Conservation (phyloP, 2,888 invertebrate species). For the Sycophila texana region DNA sequence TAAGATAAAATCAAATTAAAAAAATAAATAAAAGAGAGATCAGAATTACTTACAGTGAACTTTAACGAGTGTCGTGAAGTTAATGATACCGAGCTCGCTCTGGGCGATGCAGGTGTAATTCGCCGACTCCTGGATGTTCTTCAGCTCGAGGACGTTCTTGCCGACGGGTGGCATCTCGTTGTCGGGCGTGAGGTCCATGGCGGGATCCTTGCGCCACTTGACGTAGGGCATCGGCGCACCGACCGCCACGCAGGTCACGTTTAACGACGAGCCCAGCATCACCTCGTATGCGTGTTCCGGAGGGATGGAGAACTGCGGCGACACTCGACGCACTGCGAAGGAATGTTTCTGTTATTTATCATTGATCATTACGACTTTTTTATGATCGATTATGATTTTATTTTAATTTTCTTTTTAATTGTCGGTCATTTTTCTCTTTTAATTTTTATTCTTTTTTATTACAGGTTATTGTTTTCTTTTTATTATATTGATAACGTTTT, state of each 20-base stretch:
- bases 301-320: conserved; percentile 96
- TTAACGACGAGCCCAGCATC: conserved; percentile 92
- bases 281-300: conserved; percentile 92
- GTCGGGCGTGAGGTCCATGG: conserved; percentile 90
- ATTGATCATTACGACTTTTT: too few species aligned
- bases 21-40: too few species aligned
- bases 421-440: too few species aligned
- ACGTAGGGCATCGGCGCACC: conserved; percentile 99
- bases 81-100: conserved; percentile 94
- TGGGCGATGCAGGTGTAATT: conserved; percentile 98
- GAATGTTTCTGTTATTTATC: too few species aligned
- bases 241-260: conserved; percentile 96
- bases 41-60: conserved; percentile 90
- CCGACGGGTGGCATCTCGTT: conserved; percentile 90
- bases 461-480: too few species aligned
- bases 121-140: conserved; percentile 92
- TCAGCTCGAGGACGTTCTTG: conserved; percentile 90
- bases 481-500: too few species aligned
- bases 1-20: neutral
- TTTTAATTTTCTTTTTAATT: neutral
- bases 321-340: conserved; percentile 90
- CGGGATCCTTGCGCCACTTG: conserved; percentile 91
- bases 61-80: conserved; percentile 91
- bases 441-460: too few species aligned
- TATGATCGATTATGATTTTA: too few species aligned